These are phyloP conservation scores for Scomber colias DNA, from an alignment of 2,113 vertebrate species.

Conservation along the genomic window DNA sequence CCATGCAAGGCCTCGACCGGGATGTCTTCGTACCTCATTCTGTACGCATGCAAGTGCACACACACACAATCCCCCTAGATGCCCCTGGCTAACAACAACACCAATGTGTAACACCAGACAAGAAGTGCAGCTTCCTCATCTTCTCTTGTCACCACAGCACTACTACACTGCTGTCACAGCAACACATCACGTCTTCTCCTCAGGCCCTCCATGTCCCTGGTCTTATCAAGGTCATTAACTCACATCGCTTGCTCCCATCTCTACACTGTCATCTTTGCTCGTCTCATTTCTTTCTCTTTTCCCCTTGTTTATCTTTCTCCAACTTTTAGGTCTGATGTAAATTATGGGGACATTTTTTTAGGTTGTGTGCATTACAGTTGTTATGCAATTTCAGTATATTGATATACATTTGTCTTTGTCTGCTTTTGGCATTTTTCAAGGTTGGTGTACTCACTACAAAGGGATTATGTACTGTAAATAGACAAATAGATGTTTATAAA, in stretches of 20 bases:
- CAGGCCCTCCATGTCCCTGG: conserved; percentile 62
- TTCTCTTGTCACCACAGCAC: conserved; percentile 66
- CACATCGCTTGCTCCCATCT: conserved; percentile 50
- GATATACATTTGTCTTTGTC: background rate
- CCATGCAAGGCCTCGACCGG: conserved; percentile 79
- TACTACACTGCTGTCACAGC: conserved; percentile 61
- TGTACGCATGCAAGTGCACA: conserved; percentile 36
- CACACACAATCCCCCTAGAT: conserved; percentile 58
- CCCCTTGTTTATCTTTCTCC: conserved; percentile 28
- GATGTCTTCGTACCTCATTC: conserved; percentile 74
- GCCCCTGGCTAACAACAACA: conserved; percentile 75
- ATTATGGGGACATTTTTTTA: background rate
- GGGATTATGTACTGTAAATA: background rate
- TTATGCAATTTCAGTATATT: background rate
- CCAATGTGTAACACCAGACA: conserved; percentile 71
- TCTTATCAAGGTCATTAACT: conserved; percentile 78
- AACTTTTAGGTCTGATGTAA: conserved; percentile 12
- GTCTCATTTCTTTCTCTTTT: conserved; percentile 23
- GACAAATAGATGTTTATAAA: background rate
- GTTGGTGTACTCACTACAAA: background rate
- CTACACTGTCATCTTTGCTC: conserved; percentile 49
- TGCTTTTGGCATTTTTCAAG: background rate
- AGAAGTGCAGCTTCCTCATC: conserved; percentile 66
- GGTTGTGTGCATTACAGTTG: background rate
- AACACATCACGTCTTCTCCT: conserved; percentile 58